Percentiles rank a stretch among this genome's conserved stretches.
These are phyloP conservation scores for Palythoa grandiflora DNA, from an alignment of 92 coral and sea anemone species.

Conservation along the genomic window DNA sequence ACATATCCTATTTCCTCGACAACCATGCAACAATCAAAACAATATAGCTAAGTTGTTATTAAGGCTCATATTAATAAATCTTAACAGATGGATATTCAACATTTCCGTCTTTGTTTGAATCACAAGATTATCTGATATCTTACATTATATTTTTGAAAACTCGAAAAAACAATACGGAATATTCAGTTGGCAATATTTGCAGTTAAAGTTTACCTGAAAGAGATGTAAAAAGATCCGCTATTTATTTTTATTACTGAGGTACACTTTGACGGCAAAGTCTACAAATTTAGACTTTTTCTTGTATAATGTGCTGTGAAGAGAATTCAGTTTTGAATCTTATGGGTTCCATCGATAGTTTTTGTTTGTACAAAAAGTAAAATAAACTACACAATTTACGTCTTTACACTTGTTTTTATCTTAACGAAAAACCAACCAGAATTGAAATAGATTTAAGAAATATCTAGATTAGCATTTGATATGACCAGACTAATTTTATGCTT, in stretches of 20 bases:
- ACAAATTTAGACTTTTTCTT: background rate
- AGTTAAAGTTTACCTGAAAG: background rate
- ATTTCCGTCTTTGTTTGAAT: background rate
- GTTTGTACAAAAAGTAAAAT: background rate
- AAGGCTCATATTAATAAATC: background rate
- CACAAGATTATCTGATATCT: background rate
- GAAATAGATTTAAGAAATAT: background rate
- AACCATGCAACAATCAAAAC: background rate
- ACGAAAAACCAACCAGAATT: background rate
- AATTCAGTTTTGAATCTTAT: background rate
- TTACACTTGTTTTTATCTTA: slow-evolving; percentile 6
- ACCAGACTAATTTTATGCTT: background rate
- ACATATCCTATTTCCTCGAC: slow-evolving; percentile 8
- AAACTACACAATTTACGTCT: background rate
- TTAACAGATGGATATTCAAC: background rate
- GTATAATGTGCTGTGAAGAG: background rate
- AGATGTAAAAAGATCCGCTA: background rate
- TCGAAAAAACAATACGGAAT: background rate
- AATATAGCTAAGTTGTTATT: background rate
- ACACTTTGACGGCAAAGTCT: background rate
- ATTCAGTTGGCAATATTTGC: background rate
- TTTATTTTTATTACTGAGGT: background rate
- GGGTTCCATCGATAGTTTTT: background rate
- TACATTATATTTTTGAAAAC: background rate
- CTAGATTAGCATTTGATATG: background rate